Conservation (phyloP, 2,888 invertebrate species). For the Mantis religiosa region DNA sequence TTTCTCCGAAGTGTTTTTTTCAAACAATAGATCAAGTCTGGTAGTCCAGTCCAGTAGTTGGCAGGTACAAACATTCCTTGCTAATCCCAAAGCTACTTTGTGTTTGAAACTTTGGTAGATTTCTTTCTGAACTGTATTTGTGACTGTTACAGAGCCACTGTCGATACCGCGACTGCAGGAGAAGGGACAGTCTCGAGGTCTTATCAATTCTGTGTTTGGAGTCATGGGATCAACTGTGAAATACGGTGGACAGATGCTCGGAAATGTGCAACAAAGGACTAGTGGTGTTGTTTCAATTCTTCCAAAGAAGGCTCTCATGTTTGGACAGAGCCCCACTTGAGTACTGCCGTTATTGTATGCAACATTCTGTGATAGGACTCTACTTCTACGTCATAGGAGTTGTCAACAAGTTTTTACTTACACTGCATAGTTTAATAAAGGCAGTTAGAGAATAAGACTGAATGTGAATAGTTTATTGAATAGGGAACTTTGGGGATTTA, state of each 20-base stretch:
- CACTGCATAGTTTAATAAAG: neutral
- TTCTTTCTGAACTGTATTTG: neutral
- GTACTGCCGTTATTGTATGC: neutral
- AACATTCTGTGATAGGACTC: neutral
- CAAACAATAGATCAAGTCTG: too few species aligned
- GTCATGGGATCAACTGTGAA: conserved; percentile 55
- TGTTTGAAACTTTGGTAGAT: too few species aligned
- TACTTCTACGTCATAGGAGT: neutral
- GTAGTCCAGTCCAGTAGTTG: too few species aligned
- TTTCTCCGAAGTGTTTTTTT: too few species aligned
- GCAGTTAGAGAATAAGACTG: neutral
- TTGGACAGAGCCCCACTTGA: conserved; percentile 18
- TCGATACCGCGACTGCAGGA: conserved; percentile 36
- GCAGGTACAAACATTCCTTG: too few species aligned
- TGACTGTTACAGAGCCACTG: neutral
- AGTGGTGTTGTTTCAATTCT: conserved; percentile 42
- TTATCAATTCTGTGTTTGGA: conserved; percentile 54
- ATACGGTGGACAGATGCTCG: conserved; percentile 57
- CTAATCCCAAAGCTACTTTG: too few species aligned
- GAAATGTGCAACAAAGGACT: conserved; percentile 54
- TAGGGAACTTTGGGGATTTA: neutral
- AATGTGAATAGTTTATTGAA: neutral
- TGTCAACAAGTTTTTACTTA: neutral
- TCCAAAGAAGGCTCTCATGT: conserved; percentile 20
- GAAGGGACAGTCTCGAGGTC: conserved; percentile 44